These are phyloP conservation scores for Syngnathus typhle DNA, from an alignment of 2,113 vertebrate genomes.

Conservation along the genomic window DNA sequence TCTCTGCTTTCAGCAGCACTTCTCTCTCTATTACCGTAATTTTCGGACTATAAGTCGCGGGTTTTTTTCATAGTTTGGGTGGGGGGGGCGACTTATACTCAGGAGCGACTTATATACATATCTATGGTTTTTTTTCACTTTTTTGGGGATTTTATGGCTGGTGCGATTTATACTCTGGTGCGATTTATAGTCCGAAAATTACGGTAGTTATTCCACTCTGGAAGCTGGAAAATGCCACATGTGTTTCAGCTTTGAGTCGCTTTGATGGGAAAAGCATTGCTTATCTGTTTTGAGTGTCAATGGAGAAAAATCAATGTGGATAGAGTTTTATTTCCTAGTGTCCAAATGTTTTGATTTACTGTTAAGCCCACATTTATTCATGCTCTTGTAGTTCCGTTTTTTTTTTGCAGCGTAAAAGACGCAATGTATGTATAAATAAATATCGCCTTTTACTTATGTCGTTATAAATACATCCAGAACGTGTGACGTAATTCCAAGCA, in stretches of 20 bases:
- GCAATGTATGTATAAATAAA: too few relatives aligned
- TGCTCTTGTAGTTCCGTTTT: not conserved
- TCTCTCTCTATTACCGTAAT: constrained; percentile 28
- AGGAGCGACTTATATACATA: too few relatives aligned
- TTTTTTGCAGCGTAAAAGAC: not conserved
- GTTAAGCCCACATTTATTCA: not conserved
- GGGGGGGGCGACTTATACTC: too few relatives aligned
- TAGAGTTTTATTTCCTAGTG: not conserved
- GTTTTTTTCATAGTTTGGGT: too few relatives aligned
- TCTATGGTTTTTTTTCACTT: too few relatives aligned
- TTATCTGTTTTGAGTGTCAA: not conserved
- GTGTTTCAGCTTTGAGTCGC: not conserved
- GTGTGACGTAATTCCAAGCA: too few relatives aligned
- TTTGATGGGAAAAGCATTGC: constrained; percentile 5
- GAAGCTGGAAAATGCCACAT: constrained; percentile 8
- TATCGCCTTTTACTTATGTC: too few relatives aligned
- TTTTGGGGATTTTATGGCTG: too few relatives aligned
- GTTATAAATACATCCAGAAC: too few relatives aligned
- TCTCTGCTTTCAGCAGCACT: constrained; percentile 34
- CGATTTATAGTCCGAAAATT: too few relatives aligned
- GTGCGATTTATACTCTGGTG: too few relatives aligned
- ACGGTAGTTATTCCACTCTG: constrained; percentile 29
- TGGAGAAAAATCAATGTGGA: not conserved
- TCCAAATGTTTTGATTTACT: not conserved
- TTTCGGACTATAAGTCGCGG: too few relatives aligned